phyloP scores from a whole-genome alignment of 2,797 vertebrate genomes.

The Tragopan temminckii region DNA sequence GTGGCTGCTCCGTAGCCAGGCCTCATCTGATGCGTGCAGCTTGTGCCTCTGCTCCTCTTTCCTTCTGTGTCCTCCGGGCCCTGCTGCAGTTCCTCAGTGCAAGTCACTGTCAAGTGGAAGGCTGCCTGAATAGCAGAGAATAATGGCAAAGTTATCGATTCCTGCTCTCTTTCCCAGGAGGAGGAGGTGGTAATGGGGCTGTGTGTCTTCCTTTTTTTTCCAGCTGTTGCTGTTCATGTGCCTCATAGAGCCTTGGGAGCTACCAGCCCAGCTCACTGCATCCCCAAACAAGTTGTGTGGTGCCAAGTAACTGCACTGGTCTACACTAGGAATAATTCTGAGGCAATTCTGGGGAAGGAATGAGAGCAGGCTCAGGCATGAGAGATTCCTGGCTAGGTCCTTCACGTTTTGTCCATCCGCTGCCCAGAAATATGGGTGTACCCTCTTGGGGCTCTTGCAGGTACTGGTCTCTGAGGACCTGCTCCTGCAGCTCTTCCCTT shows the following conservation, averaged over 20 bases:
- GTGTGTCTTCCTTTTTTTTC: not conserved
- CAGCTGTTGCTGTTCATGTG: not conserved
- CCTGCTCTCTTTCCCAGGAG: not conserved
- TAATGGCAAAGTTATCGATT: not conserved
- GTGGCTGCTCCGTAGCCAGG: not conserved
- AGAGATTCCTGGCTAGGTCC: not conserved
- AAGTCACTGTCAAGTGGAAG: fast-evolving
- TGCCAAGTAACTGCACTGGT: not conserved
- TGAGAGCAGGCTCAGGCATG: not conserved
- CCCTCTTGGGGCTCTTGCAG: not conserved
- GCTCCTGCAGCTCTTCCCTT: not conserved
- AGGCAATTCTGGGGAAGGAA: not conserved
- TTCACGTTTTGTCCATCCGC: fast-evolving
- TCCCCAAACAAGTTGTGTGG: not conserved
- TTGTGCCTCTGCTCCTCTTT: not conserved
- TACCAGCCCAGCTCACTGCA: not conserved
- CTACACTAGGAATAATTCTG: not conserved
- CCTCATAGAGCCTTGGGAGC: not conserved
- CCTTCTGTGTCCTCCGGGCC: not conserved
- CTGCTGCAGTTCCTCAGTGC: not conserved
- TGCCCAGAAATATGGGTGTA: not conserved
- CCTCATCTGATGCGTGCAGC: not conserved
- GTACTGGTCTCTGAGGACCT: not conserved
- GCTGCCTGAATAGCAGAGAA: not conserved
- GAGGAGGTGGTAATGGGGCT: not conserved